Conservation (phyloP, 2,888 invertebrate genomes). For the Glomeris marginata region DNA sequence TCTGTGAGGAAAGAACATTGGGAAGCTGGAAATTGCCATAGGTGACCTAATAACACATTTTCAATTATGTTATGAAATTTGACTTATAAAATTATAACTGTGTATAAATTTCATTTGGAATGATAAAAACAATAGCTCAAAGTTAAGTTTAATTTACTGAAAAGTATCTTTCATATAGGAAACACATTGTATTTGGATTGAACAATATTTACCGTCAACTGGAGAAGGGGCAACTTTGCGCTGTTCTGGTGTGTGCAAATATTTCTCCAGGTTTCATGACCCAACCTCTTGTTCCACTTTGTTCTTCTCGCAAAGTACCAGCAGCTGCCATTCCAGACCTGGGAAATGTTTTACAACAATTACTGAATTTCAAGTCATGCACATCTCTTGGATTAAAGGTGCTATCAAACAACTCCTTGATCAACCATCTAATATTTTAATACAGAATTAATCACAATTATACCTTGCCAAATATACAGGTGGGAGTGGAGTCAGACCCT, state of each 20-base stretch:
- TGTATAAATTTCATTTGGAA: no score
- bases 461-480: not conserved
- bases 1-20: no score
- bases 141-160: no score
- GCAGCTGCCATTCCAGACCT: slow-evolving; percentile 6
- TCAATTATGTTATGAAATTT: no score
- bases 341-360: not conserved
- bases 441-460: not conserved
- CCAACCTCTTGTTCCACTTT: slow-evolving; percentile 8
- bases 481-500: not conserved
- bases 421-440: not conserved
- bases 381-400: slow-evolving; percentile 13
- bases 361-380: slow-evolving; percentile 11
- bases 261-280: slow-evolving; percentile 8
- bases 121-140: no score
- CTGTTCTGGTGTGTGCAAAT: slow-evolving; percentile 9
- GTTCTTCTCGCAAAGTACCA: not conserved
- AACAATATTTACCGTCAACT: slow-evolving; percentile 3
- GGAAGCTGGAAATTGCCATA: no score
- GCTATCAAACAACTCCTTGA: no score
- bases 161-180: not conserved
- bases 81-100: no score
- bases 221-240: slow-evolving; percentile 12
- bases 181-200: slow-evolving; percentile 3
- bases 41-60: no score